Conservation (phyloP, 2,113 vertebrate genomes). For the Poecile atricapillus region DNA sequence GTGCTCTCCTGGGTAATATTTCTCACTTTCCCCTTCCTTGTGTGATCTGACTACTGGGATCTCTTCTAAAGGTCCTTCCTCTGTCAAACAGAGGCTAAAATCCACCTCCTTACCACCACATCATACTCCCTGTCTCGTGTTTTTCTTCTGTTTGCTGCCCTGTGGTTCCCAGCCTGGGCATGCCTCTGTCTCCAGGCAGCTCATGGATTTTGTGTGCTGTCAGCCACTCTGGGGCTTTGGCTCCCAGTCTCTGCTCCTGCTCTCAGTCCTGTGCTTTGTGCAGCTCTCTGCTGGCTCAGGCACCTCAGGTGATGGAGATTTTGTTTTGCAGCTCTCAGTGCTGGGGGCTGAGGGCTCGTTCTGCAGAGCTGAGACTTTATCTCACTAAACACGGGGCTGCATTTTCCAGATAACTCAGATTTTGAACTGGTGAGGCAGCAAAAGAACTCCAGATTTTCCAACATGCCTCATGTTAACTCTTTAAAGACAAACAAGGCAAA, state of each 20-base stretch:
- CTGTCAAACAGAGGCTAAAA: not conserved
- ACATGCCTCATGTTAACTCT: not conserved
- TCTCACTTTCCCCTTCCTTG: not conserved
- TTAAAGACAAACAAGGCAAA: not conserved
- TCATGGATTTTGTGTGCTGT: not conserved
- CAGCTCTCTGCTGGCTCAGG: not conserved
- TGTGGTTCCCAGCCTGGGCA: not conserved
- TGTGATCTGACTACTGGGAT: not conserved
- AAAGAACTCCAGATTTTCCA: not conserved
- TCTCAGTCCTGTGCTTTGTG: not conserved
- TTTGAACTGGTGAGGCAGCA: not conserved
- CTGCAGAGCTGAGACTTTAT: not conserved
- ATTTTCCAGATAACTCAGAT: not conserved
- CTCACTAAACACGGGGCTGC: fast-evolving
- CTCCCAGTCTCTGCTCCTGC: not conserved
- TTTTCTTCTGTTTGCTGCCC: not conserved
- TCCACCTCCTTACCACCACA: not conserved
- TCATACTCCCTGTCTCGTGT: not conserved
- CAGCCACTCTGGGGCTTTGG: not conserved
- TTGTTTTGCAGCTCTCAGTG: not conserved
- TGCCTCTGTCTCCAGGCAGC: not conserved
- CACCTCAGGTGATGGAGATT: not conserved
- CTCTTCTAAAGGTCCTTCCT: not conserved
- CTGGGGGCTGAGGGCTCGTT: not conserved
- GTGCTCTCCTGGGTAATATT: not conserved